phyloP scores from a whole-genome alignment of 2,888 invertebrate genomes.

The Andrena haemorrhoa region DNA sequence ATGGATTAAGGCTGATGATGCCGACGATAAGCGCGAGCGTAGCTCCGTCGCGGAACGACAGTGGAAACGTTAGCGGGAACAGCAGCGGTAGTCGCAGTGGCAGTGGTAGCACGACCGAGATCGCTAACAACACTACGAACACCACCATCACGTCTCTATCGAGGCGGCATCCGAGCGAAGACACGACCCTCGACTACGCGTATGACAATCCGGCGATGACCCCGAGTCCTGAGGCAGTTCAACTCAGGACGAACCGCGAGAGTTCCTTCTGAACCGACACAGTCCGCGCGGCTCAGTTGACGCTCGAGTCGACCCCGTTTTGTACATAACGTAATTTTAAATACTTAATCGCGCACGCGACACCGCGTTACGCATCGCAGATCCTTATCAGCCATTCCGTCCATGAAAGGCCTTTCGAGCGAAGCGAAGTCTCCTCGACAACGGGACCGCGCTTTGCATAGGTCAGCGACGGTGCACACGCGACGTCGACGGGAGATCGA shows the following conservation, averaged over 20 bases:
- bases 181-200: conserved; percentile 91
- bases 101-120: conserved; percentile 84
- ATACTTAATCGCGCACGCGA: conserved; percentile 37
- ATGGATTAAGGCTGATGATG: conserved; percentile 78
- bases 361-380: neutral
- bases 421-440: conserved; percentile 54
- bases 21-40: conserved; percentile 80
- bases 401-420: conserved; percentile 82
- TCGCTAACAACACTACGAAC: conserved; percentile 87
- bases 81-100: conserved; percentile 78
- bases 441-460: conserved; percentile 77
- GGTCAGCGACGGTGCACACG: conserved; percentile 72
- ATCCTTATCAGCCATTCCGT: conserved; percentile 83
- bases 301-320: conserved; percentile 71
- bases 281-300: conserved; percentile 61
- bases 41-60: conserved; percentile 53
- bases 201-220: conserved; percentile 93
- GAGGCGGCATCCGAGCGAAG: conserved; percentile 91
- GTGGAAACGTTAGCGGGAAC: conserved; percentile 85
- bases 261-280: conserved; percentile 76
- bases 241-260: conserved; percentile 78
- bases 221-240: conserved; percentile 85
- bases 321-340: conserved; percentile 50
- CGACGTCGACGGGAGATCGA: conserved; percentile 40
- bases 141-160: conserved; percentile 91